These are phyloP conservation scores for Ichneumoninae sp. DNA, from an alignment of 2,888 invertebrate genomes.

Conservation along the genomic window DNA sequence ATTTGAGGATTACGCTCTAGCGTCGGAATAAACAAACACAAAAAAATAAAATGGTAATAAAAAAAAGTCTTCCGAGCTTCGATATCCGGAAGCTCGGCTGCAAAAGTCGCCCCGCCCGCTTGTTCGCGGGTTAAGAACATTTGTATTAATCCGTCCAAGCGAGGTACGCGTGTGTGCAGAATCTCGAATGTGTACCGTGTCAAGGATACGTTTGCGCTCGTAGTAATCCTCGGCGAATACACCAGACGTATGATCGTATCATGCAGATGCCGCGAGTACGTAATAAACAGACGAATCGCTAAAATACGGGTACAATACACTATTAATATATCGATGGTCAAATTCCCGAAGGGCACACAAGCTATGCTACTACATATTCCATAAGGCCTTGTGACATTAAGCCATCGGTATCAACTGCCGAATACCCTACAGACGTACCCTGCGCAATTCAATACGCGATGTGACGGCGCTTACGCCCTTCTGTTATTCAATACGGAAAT, in stretches of 20 bases:
- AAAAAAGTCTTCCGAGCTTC: neutral
- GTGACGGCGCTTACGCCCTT: neutral
- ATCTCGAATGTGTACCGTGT: neutral
- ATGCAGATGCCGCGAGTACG: neutral
- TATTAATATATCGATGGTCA: neutral
- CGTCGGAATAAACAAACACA: neutral
- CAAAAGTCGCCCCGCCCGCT: neutral
- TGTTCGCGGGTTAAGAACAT: neutral
- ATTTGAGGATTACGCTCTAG: neutral
- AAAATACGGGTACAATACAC: neutral
- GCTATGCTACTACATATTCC: neutral
- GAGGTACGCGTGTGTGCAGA: neutral
- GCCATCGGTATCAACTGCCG: neutral
- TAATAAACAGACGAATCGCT: constrained; percentile 3
- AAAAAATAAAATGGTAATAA: neutral
- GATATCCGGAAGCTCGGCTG: neutral
- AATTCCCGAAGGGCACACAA: neutral
- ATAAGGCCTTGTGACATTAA: neutral
- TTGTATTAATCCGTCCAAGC: neutral
- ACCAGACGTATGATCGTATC: neutral
- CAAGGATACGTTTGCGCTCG: constrained; percentile 3
- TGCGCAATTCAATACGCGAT: neutral
- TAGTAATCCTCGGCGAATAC: constrained; percentile 5
- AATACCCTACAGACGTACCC: neutral
- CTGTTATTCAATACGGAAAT: neutral